These are phyloP conservation scores for Ostrea denselamellosa DNA, from an alignment of 1,140 invertebrate genomes.

Conservation along the genomic window DNA sequence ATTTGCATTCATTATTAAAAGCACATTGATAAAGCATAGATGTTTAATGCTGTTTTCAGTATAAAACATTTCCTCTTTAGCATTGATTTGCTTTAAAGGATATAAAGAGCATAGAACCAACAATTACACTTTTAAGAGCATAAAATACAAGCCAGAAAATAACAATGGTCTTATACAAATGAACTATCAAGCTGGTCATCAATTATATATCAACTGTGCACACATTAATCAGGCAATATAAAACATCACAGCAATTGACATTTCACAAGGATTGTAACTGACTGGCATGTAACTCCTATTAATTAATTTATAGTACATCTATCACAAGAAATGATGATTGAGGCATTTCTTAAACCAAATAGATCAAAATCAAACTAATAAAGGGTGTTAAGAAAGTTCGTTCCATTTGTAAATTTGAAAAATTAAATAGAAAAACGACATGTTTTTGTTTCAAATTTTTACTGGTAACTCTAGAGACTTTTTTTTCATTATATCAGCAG, in stretches of 20 bases:
- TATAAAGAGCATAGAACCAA: background rate
- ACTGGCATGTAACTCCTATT: background rate
- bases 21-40: background rate
- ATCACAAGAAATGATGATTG: background rate
- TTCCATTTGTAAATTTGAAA: too few species aligned
- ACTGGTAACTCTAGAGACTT: too few species aligned
- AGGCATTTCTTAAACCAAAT: background rate
- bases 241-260: background rate
- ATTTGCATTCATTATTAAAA: slow-evolving; percentile 21
- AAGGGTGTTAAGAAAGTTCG: too few species aligned
- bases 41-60: background rate
- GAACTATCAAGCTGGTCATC: background rate
- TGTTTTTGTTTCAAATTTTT: too few species aligned
- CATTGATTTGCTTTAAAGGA: background rate
- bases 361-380: background rate
- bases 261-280: background rate
- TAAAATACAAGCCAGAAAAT: background rate
- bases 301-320: background rate
- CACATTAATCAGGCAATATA: background rate
- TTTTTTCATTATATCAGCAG: too few species aligned
- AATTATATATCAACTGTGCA: background rate
- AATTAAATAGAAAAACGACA: too few species aligned
- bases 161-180: background rate
- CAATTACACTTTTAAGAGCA: background rate
- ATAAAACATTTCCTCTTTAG: background rate